phyloP scores from a whole-genome alignment of 2,797 vertebrate species.

The Pogonophryne albipinna region DNA sequence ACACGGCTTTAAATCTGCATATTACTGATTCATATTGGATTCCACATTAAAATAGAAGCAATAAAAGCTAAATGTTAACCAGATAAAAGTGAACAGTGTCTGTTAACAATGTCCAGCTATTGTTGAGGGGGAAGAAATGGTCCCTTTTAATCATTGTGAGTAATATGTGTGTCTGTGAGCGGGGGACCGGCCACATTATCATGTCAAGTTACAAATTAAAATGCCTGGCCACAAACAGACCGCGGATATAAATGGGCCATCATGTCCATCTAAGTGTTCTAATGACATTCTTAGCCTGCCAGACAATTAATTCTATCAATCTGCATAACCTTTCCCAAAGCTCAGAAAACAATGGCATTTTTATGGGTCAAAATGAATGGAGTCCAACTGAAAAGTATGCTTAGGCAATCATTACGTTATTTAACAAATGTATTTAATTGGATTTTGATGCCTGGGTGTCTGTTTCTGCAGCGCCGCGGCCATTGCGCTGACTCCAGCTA shows the following conservation, averaged over 20 bases:
- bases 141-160: slow-evolving; percentile 85
- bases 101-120: slow-evolving; percentile 59
- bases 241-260: slow-evolving; percentile 82
- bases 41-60: slow-evolving; percentile 42
- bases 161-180: slow-evolving; percentile 81
- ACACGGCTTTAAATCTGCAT: slow-evolving; percentile 49
- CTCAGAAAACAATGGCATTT: slow-evolving; percentile 84
- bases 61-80: slow-evolving; percentile 72
- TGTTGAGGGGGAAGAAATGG: slow-evolving; percentile 61
- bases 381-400: slow-evolving; percentile 80
- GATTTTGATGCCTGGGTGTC: slow-evolving; percentile 81
- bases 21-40: slow-evolving; percentile 51
- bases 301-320: slow-evolving; percentile 89
- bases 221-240: slow-evolving; percentile 82
- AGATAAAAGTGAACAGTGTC: slow-evolving; percentile 69
- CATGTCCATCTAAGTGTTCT: slow-evolving; percentile 86
- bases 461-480: slow-evolving; percentile 74
- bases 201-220: slow-evolving; percentile 89
- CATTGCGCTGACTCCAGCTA: slow-evolving; percentile 78
- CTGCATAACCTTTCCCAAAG: slow-evolving; percentile 87
- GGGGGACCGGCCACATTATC: slow-evolving; percentile 82
- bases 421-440: slow-evolving; percentile 89
- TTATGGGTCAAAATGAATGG: slow-evolving; percentile 85
- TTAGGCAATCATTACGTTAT: slow-evolving; percentile 86
- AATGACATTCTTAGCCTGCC: slow-evolving; percentile 85